Percentiles rank a stretch among this genome's conserved stretches.
These are phyloP conservation scores for Neodiprion pinetum DNA, from an alignment of 1,140 invertebrate genomes.

Conservation along the genomic window DNA sequence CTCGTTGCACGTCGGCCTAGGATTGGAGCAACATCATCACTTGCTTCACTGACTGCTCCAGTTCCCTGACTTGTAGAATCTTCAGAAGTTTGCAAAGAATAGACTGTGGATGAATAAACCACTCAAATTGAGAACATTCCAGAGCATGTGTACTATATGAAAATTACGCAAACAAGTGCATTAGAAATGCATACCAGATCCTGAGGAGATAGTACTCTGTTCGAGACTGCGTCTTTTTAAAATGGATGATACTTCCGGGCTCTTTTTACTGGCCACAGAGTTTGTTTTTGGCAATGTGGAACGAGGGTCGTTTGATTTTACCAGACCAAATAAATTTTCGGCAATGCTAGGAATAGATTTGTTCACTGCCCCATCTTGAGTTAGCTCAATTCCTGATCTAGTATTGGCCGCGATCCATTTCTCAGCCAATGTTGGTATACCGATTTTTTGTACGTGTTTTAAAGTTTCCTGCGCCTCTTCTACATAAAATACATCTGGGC, in stretches of 20 bases:
- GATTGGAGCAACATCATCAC: conserved; percentile 68
- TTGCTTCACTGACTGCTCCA: conserved; percentile 67
- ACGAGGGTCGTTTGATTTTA: conserved; percentile 53
- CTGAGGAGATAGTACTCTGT: conserved; percentile 50
- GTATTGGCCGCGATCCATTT: conserved; percentile 69
- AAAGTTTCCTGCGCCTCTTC: conserved; percentile 76
- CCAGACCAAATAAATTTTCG: conserved; percentile 57
- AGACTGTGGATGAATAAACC: conserved; percentile 40
- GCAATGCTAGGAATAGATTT: conserved; percentile 48
- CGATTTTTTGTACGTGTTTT: conserved; percentile 71
- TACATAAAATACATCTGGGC: conserved; percentile 69
- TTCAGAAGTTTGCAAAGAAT: conserved; percentile 61
- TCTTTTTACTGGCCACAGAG: conserved; percentile 43
- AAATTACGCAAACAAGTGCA: conserved; percentile 2
- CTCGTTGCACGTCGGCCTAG: conserved; percentile 68
- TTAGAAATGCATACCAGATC: conserved; percentile 46
- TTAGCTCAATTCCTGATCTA: conserved; percentile 58
- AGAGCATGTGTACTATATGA: neutral
- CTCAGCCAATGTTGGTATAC: conserved; percentile 66
- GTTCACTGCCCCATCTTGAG: conserved; percentile 39
- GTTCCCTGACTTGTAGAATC: conserved; percentile 65
- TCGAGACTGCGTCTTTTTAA: conserved; percentile 67
- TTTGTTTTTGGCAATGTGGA: conserved; percentile 34
- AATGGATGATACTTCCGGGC: conserved; percentile 64
- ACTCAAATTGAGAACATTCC: too few species aligned